Evolutionary conservation across 2,113 vertebrate genomes (phyloP).

Genomic region (Parotia lawesii): DNA sequence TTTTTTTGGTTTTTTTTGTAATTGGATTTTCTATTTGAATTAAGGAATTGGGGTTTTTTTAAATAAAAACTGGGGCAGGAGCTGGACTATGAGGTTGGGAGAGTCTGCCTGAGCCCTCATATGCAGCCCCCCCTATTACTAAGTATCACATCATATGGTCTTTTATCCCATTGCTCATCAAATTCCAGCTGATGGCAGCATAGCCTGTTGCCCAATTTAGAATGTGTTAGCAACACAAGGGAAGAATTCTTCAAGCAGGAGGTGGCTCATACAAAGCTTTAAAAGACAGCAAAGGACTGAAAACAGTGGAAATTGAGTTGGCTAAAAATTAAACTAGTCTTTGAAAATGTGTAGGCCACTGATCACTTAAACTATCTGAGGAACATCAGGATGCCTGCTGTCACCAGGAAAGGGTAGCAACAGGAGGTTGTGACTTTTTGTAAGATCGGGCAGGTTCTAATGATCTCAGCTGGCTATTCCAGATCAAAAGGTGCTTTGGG

Average conservation of each 20-base stretch:
- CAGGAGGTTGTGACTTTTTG: not conserved
- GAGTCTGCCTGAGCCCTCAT: not conserved
- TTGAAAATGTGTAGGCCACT: not conserved
- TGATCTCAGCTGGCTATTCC: not conserved
- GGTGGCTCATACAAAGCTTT: not conserved
- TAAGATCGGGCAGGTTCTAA: not conserved
- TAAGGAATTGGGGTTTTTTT: rapidly evolving
- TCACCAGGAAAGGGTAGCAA: not conserved
- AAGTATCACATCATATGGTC: not conserved
- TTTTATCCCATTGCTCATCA: constrained; percentile 11
- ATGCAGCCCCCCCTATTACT: not conserved
- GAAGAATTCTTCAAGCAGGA: constrained; percentile 9
- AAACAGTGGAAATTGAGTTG: not conserved
- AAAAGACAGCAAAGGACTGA: not conserved
- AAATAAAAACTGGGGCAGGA: not conserved
- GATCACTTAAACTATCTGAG: not conserved
- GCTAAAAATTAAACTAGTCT: not conserved
- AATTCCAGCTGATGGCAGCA: not conserved
- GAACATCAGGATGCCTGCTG: not conserved
- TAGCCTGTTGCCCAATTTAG: constrained; percentile 11
- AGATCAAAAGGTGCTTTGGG: not conserved
- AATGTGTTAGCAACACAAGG: not conserved
- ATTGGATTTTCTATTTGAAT: not conserved
- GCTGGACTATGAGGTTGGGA: not conserved
- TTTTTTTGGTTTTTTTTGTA: not conserved